A percentile compares a stretch with the other conserved stretches of the same genome.
These are phyloP conservation scores for Hypsopygia costalis DNA, from an alignment of 2,888 invertebrate genomes.

Conservation along the genomic window DNA sequence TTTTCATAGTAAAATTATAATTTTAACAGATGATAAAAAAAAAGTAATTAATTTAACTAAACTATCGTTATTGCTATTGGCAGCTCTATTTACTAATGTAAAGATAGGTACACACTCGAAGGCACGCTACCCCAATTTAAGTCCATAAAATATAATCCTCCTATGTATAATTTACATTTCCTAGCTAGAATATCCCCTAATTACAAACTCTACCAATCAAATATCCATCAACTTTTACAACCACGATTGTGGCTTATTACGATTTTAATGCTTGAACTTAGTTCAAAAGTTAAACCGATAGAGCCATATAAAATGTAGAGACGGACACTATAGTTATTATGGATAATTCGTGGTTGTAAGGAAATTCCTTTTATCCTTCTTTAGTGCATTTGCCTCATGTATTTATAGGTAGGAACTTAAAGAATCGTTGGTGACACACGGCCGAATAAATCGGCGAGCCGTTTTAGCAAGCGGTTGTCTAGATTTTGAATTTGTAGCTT, in stretches of 20 bases:
- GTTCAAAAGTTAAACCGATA: constrained; percentile 5
- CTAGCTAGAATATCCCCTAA: no score
- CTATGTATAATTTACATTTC: no score
- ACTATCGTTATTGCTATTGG: no score
- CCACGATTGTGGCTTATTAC: background rate
- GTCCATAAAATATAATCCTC: no score
- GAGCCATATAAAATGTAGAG: constrained; percentile 19
- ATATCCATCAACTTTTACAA: background rate
- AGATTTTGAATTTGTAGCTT: no score
- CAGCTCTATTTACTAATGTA: no score
- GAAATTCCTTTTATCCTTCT: constrained; percentile 28
- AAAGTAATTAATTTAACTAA: no score
- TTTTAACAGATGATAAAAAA: no score
- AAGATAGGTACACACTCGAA: no score
- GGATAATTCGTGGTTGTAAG: constrained; percentile 15
- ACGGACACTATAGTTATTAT: constrained; percentile 31
- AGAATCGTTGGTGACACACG: constrained; percentile 32
- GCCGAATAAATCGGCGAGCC: constrained; percentile 7
- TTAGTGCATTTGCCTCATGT: constrained; percentile 32
- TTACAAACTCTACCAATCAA: no score
- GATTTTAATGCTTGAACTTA: constrained; percentile 5
- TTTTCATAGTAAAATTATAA: no score
- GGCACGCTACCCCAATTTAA: no score
- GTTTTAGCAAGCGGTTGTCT: background rate
- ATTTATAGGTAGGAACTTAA: constrained; percentile 39